Evolutionary conservation across 2,113 vertebrate species (phyloP).

Genomic region (Tupaia tana): DNA sequence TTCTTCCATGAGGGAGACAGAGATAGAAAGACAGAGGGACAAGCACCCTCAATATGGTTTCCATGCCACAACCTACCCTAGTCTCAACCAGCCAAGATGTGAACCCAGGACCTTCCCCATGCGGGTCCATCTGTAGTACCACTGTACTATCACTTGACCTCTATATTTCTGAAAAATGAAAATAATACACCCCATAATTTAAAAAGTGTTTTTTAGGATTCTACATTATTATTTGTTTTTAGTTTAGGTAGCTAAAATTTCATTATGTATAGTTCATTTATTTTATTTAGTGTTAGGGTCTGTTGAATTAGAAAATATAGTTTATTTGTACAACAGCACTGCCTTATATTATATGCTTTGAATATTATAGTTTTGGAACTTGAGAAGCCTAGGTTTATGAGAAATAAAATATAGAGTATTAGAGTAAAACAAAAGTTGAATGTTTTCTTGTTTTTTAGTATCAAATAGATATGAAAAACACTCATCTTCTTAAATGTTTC

Average conservation of each 20-base stretch:
- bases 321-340: conserved; percentile 10
- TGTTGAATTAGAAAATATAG: conserved; percentile 17
- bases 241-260: background rate
- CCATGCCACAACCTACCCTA: no score
- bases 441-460: conserved; percentile 16
- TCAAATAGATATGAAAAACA: conserved; percentile 7
- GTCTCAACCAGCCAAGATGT: no score
- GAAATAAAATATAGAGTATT: conserved; percentile 25
- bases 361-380: conserved; percentile 14
- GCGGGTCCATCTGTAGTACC: no score
- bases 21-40: no score
- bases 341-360: background rate
- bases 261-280: background rate
- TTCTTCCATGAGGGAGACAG: no score
- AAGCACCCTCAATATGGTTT: no score
- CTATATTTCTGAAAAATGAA: conserved; percentile 4
- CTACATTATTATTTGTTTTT: background rate
- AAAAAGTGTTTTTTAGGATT: background rate
- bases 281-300: conserved; percentile 27
- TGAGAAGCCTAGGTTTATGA: background rate
- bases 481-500: background rate
- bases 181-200: background rate
- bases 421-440: conserved; percentile 7
- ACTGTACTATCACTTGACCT: no score
- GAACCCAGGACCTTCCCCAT: no score